Evolutionary conservation across 2,113 vertebrate species (phyloP).

Genomic region (Eretmochelys imbricata): DNA sequence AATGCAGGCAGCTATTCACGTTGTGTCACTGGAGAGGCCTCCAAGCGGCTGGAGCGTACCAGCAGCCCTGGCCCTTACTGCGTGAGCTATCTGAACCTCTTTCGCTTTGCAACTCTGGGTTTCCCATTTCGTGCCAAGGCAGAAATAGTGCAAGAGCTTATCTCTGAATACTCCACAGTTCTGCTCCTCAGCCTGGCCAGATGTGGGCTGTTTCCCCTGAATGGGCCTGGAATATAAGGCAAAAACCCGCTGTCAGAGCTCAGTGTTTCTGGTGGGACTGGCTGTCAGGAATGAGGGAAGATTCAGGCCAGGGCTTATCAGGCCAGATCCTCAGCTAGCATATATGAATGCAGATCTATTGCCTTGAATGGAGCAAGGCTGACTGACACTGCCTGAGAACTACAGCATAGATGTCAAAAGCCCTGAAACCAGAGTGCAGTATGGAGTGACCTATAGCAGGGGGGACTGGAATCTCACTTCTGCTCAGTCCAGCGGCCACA

Average conservation of each 20-base stretch:
- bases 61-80: not conserved
- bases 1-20: not conserved
- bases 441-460: not conserved
- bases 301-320: not conserved
- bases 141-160: not conserved
- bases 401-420: not conserved
- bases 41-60: not conserved
- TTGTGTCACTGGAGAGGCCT: not conserved
- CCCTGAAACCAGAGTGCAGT: not conserved
- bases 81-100: not conserved
- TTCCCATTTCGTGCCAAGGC: not conserved
- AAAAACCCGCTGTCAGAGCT: not conserved
- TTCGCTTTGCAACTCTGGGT: not conserved
- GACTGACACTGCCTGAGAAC: not conserved
- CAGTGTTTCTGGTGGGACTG: not conserved
- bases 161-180: not conserved
- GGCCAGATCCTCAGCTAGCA: not conserved
- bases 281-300: not conserved
- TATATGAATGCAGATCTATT: not conserved
- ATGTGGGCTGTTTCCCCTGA: not conserved
- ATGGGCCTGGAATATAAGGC: not conserved
- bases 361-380: not conserved
- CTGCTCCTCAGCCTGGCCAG: not conserved
- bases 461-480: not conserved
- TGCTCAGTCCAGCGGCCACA: not conserved